A percentile compares a stretch with the other conserved stretches of the same genome.
phyloP scores from a whole-genome alignment of 2,113 vertebrate species.

The Corydoras maculifer region DNA sequence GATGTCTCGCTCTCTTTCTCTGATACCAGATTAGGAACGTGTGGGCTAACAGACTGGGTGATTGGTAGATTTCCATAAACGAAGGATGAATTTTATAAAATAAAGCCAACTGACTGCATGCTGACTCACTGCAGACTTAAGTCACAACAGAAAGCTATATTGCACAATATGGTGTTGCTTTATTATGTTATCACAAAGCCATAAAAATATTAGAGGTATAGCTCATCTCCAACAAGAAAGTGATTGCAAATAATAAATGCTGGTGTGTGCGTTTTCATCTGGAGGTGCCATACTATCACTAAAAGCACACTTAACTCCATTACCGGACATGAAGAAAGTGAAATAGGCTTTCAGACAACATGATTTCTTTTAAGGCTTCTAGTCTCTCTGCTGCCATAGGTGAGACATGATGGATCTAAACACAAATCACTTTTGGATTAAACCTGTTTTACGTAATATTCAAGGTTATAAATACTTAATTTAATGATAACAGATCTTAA shows the following conservation, averaged over 20 bases:
- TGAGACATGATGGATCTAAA: background rate
- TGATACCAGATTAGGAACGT: constrained; percentile 40
- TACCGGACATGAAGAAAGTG: background rate
- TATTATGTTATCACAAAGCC: no score
- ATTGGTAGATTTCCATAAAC: constrained; percentile 46
- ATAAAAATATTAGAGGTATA: no score
- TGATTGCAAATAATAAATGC: no score
- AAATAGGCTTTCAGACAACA: background rate
- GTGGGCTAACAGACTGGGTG: constrained; percentile 44
- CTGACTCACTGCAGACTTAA: constrained; percentile 5
- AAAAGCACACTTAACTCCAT: no score
- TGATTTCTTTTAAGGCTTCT: background rate
- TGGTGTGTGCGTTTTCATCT: no score
- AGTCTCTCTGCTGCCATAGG: background rate
- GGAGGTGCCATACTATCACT: no score
- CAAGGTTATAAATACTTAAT: no score
- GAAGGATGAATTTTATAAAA: constrained; percentile 37
- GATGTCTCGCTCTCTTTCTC: background rate
- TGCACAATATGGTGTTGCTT: background rate
- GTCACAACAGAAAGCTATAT: background rate
- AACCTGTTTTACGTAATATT: no score
- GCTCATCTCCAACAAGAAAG: no score
- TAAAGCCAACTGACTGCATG: constrained; percentile 49
- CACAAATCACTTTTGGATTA: no score
- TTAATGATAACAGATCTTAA: no score